Conservation (phyloP, 2,888 invertebrate genomes). For the Deroplatys truncata region DNA sequence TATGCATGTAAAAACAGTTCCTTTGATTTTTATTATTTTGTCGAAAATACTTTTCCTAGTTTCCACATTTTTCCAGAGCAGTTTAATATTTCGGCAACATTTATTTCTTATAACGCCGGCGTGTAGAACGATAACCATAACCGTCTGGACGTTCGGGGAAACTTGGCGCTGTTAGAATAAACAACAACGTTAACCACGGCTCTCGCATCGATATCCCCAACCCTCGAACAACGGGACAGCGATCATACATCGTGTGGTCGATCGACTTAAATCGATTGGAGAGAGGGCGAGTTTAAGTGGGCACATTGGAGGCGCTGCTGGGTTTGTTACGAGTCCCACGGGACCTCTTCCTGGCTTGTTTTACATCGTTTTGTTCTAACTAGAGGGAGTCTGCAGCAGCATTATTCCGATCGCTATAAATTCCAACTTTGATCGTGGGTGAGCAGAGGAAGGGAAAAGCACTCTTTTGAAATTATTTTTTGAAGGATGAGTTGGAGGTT, state of each 20-base stretch:
- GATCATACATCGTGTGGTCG: not conserved
- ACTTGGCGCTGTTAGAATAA: not conserved
- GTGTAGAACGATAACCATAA: too few relatives aligned
- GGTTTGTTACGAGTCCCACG: constrained; percentile 39
- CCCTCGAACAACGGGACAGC: not conserved
- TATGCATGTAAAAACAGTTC: too few relatives aligned
- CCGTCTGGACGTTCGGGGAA: not conserved
- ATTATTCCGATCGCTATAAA: constrained; percentile 30
- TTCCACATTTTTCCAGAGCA: too few relatives aligned
- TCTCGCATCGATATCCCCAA: not conserved
- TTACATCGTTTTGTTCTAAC: constrained; percentile 53
- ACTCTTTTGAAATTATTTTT: constrained; percentile 17
- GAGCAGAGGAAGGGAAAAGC: not conserved
- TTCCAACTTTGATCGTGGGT: constrained; percentile 30
- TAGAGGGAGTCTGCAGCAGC: constrained; percentile 39
- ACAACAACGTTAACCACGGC: not conserved
- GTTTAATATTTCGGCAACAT: too few relatives aligned
- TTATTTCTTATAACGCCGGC: too few relatives aligned
- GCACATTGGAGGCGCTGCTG: constrained; percentile 2
- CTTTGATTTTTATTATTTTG: too few relatives aligned
- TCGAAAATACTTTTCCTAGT: too few relatives aligned
- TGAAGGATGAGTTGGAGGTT: not conserved
- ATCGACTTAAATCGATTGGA: not conserved
- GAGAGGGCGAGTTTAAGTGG: not conserved
- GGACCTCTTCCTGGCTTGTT: constrained; percentile 47